Evolutionary conservation across 2,797 vertebrate genomes (phyloP).

Genomic region (Novumbra hubbsi): DNA sequence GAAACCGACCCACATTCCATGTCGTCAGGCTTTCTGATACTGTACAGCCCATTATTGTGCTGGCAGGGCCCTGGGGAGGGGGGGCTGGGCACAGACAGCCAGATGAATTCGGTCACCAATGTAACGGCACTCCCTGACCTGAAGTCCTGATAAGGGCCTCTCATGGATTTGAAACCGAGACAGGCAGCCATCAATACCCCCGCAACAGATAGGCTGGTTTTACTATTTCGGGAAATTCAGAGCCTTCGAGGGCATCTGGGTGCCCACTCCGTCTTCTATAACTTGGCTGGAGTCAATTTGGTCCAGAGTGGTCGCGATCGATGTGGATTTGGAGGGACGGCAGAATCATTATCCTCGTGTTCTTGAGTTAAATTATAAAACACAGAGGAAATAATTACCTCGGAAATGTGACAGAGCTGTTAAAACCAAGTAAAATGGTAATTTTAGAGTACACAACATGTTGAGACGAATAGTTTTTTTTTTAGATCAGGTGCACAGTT

Average conservation of each 20-base stretch:
- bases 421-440: background rate
- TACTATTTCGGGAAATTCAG: conserved; percentile 48
- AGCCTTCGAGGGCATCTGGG: conserved; percentile 24
- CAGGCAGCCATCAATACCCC: conserved; percentile 65
- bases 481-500: background rate
- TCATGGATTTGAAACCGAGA: conserved; percentile 59
- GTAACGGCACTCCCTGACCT: conserved; percentile 72
- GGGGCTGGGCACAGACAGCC: background rate
- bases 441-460: background rate
- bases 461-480: background rate
- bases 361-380: conserved; percentile 1
- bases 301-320: conserved; percentile 1
- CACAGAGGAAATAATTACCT: background rate
- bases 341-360: background rate
- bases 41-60: background rate
- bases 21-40: background rate
- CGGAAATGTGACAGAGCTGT: background rate
- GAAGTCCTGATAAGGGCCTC: conserved; percentile 66
- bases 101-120: conserved; percentile 67
- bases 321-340: background rate
- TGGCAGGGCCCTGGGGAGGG: background rate
- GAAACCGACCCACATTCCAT: background rate
- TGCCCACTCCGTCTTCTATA: background rate
- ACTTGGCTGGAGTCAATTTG: conserved; percentile 2
- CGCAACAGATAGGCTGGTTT: conserved; percentile 45